Base-by-base conservation (phyloP, 2,113 vertebrate species). In the Paracanthobrama guichenoti region DNA sequence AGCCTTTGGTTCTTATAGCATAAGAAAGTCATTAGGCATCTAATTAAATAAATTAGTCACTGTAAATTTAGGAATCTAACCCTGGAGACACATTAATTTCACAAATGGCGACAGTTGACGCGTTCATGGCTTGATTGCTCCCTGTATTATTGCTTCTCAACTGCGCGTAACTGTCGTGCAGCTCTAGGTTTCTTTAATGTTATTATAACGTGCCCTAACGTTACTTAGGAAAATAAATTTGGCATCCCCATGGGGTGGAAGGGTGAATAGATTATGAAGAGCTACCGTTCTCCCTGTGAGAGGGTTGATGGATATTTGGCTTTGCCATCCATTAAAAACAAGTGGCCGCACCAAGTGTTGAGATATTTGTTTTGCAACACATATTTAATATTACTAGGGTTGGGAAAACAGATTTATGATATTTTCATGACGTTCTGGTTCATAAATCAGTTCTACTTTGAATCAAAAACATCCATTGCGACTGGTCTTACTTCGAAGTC, bases 141-240 rank as follows among this genome's bases (percentile, higher is more conserved):
- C 46, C 26, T 18, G 53, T 53, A 74, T 79, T 39, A 73, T 81
- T 81, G 28, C 79, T 26, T 82, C 74, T 77, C 59, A 82, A 77
- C 55, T 16, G 79, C 26, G n/a, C 60, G 60, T 48, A 31, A 80
- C 78, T 75, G 60, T 80, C 60, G 2, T 28, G 78, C 78, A 13
- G 78, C 16, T 62, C 59, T 26, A 64, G 8, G n/a, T 64, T 62
- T 79, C 78, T 80, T 80, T 64, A 79, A 80, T 14, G 60, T 80
- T 80, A 31, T 50, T 50, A 67, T 48, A 67, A 50, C 44, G 13
- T 79, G 77, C 59, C n/a, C 77, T 79, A 46, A 79, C 24, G 10
- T 39, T 42, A 79, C 42, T 79, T 31, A 5, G 35, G 55, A 12
- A 48, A 67, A 66, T 67, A 53, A 67, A 67, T 67, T 2, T 80